Evolutionary conservation across 2,888 invertebrate species (phyloP).

Genomic region (Eupithecia centaureata): DNA sequence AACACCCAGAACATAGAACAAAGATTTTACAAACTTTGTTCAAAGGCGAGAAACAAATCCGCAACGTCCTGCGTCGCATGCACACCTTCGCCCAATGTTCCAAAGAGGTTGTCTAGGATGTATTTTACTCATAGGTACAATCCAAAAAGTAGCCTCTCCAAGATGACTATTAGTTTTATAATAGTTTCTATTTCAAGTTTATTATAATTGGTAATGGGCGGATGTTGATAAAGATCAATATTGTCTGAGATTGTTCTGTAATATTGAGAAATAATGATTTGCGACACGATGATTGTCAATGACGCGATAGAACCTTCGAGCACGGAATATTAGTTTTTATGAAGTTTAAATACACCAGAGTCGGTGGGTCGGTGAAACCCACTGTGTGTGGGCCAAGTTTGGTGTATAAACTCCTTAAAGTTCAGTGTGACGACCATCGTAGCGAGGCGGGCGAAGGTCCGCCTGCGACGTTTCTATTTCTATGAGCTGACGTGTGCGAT

Average conservation of each 20-base stretch:
- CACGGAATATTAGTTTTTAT: background rate
- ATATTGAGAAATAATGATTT: constrained; percentile 39
- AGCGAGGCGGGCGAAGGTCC: no score
- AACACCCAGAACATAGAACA: no score
- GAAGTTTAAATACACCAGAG: background rate
- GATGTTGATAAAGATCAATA: constrained; percentile 41
- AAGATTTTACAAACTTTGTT: no score
- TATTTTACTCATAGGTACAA: background rate
- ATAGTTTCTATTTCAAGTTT: constrained; percentile 45
- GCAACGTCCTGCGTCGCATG: no score
- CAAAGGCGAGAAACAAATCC: no score
- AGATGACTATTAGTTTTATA: constrained; percentile 40
- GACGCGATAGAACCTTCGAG: constrained; percentile 16
- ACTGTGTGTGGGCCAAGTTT: no score
- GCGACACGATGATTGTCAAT: constrained; percentile 30
- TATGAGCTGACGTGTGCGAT: no score
- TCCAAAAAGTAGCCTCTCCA: constrained; percentile 26
- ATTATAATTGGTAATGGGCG: constrained; percentile 44
- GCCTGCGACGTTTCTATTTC: no score
- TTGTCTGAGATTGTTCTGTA: constrained; percentile 34
- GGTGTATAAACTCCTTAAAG: no score
- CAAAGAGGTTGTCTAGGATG: no score
- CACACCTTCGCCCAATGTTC: no score
- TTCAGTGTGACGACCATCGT: no score
- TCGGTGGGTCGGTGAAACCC: background rate